phyloP scores from a whole-genome alignment of 2,888 invertebrate genomes.

The Diabrotica balteata region DNA sequence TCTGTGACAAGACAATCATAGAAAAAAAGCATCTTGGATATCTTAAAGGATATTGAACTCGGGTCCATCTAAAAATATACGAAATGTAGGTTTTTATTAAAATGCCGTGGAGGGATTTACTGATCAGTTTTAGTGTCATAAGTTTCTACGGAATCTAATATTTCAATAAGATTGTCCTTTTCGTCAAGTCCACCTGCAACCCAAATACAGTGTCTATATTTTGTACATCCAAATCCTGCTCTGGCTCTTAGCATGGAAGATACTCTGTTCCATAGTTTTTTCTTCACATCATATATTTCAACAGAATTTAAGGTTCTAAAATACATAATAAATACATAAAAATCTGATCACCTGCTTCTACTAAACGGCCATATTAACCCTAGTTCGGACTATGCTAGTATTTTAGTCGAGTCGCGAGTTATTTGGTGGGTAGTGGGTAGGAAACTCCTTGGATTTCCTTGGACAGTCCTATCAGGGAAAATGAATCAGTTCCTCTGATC shows the following conservation, averaged over 20 bases:
- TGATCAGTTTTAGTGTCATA: constrained; percentile 69
- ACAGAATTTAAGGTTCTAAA: constrained; percentile 55
- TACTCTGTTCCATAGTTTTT: constrained; percentile 67
- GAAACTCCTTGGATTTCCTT: too few relatives aligned
- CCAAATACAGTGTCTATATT: constrained; percentile 73
- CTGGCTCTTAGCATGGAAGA: constrained; percentile 67
- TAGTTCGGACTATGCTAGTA: too few relatives aligned
- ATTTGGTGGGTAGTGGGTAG: too few relatives aligned
- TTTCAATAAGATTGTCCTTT: constrained; percentile 64
- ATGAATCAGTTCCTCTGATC: too few relatives aligned
- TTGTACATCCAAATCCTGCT: constrained; percentile 69
- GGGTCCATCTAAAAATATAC: constrained; percentile 63
- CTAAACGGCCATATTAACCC: too few relatives aligned
- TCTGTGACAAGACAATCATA: constrained; percentile 66
- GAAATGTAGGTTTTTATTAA: too few relatives aligned
- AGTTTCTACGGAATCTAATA: constrained; percentile 69
- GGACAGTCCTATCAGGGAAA: too few relatives aligned
- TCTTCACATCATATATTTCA: constrained; percentile 67
- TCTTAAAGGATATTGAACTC: constrained; percentile 62
- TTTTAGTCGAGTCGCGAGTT: too few relatives aligned
- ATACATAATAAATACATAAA: constrained; percentile 1
- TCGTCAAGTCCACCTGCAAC: constrained; percentile 74
- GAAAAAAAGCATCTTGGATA: constrained; percentile 65
- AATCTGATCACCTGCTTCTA: too few relatives aligned
- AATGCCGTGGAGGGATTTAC: constrained; percentile 53